Evolutionary conservation across 2,113 vertebrate genomes (phyloP).

Genomic region (Pomatostomus ruficeps): DNA sequence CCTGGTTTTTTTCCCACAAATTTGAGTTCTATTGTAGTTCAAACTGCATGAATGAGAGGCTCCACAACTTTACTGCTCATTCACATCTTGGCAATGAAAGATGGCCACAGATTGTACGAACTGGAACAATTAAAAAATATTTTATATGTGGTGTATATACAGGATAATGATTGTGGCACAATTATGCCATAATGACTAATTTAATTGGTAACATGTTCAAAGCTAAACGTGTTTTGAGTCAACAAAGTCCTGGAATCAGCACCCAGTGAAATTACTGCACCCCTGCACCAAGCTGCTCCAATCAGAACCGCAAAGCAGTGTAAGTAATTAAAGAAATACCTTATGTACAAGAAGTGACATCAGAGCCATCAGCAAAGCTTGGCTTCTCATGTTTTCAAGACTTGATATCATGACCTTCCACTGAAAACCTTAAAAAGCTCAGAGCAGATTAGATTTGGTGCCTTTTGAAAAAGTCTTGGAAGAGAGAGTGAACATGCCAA

Average conservation of each 20-base stretch:
- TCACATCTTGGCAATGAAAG: neutral
- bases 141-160: neutral
- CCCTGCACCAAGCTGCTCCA: neutral
- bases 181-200: neutral
- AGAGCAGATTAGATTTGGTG: neutral
- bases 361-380: neutral
- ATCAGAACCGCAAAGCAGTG: neutral
- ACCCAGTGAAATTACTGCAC: neutral
- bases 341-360: neutral
- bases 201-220: neutral
- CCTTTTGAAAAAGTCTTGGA: neutral
- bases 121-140: neutral
- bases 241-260: neutral
- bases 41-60: neutral
- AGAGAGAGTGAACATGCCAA: neutral
- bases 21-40: neutral
- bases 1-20: fast-evolving
- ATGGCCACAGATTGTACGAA: neutral
- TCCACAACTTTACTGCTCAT: neutral
- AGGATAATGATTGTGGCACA: neutral
- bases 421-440: neutral
- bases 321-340: neutral
- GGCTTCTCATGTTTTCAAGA: neutral
- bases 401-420: neutral
- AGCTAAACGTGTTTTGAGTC: neutral